Base-by-base conservation (phyloP, 2,113 vertebrate species). In the Xyliphius kryptos region DNA sequence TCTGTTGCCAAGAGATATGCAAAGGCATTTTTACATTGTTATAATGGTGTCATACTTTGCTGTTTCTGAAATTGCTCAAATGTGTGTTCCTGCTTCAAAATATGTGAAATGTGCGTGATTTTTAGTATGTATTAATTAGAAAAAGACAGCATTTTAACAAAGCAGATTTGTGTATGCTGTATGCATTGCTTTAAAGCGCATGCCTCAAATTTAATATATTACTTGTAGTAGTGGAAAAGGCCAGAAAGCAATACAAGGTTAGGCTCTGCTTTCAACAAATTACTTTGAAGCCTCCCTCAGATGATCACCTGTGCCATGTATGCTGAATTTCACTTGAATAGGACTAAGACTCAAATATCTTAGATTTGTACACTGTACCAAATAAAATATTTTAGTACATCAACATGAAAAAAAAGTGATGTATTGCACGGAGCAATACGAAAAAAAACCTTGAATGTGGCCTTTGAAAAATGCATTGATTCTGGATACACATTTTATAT, bases 381-480 rank as follows among this genome's bases (percentile, higher is more conserved):
- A 85, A 70, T 22, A 44, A 11, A 73, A 66, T 63, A 53, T 66
- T 54, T 52, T 37, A 12, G 13, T 57, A 61, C 38, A 44, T 65
- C 22, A 53, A 59, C 58, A 55, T 59, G 47, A 51, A 63, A 46
- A 20, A 46, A 41, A 67, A 74, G 64, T 15, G n/a, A 70, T 61
- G 59, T 61, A 68, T 66, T 86, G 86, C 85, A 87, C 86, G 85
- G 81, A 77, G 75, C 70, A 75, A 79, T 79, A 79, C 64, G 70
- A 71, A 55, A 60, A n/a, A 73, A 64, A 75, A 66, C 60, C 40
- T 59, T 48, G 63, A 32, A 55, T 62, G 66, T 59, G 47, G 57
- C 61, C 65, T 68, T 71, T 15, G 40, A 19, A 49, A 46, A 56
- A 38, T 66, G 52, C 61, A 73, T 65, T 49, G 57, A 67, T 72